These are phyloP conservation scores for Parazoanthus atlanticus DNA, from an alignment of 92 coral and sea anemone genomes.

Conservation along the genomic window DNA sequence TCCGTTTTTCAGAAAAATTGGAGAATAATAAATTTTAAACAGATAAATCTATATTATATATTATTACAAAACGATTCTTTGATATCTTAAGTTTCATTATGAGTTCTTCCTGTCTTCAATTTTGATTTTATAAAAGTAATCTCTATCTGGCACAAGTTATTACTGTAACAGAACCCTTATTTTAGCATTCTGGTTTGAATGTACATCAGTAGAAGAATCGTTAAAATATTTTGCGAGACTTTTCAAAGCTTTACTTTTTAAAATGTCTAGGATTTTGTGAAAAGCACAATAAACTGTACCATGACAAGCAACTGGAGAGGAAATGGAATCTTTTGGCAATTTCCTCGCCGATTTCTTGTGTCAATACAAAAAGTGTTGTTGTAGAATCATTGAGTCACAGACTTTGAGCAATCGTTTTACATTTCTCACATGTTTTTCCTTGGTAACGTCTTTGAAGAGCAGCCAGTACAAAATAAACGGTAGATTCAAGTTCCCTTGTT, in stretches of 20 bases:
- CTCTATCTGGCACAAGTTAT: no score
- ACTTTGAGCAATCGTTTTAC: neutral
- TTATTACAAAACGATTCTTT: neutral
- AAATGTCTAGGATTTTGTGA: neutral
- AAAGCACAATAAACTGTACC: neutral
- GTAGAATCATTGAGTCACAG: neutral
- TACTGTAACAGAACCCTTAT: no score
- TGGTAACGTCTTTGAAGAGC: neutral
- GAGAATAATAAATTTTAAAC: neutral
- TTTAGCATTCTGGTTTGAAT: neutral
- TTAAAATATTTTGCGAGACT: no score
- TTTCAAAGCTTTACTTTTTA: neutral
- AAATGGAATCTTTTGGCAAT: constrained; percentile 4
- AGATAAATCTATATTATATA: neutral
- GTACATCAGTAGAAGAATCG: neutral
- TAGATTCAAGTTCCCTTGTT: neutral
- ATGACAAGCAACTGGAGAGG: neutral
- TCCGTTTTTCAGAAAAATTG: neutral
- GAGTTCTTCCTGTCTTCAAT: neutral
- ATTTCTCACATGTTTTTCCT: neutral
- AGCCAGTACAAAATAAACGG: neutral
- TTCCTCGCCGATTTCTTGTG: neutral
- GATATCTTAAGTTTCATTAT: neutral
- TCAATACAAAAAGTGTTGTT: neutral
- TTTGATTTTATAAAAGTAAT: neutral